phyloP scores from a whole-genome alignment of 1,140 invertebrate species.

The Heliothis virescens region DNA sequence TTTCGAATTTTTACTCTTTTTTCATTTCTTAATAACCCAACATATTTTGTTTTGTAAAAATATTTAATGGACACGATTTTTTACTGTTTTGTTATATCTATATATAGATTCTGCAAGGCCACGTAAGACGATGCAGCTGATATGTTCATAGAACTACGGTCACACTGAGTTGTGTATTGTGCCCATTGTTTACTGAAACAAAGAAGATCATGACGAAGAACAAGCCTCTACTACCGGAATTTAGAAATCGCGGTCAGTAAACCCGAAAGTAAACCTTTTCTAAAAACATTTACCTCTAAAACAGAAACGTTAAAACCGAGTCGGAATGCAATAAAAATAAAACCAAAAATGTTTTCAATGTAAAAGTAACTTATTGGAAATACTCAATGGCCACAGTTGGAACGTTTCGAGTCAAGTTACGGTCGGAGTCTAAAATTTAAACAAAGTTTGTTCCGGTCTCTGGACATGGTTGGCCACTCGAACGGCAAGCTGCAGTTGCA shows the following conservation, averaged over 20 bases:
- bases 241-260: background rate
- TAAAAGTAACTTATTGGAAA: conserved; percentile 48
- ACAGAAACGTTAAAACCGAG: background rate
- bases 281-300: conserved; percentile 19
- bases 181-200: background rate
- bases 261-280: background rate
- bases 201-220: background rate
- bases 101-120: too few species aligned
- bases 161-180: conserved; percentile 3
- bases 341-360: conserved; percentile 35
- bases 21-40: too few species aligned
- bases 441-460: conserved; percentile 68
- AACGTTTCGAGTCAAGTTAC: conserved; percentile 32
- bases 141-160: background rate
- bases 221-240: background rate
- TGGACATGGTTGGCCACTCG: conserved; percentile 64
- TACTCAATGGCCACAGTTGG: conserved; percentile 30
- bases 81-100: too few species aligned
- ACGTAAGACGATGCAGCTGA: background rate
- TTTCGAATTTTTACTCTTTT: too few species aligned
- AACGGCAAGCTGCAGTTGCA: conserved; percentile 58
- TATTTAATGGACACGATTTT: too few species aligned
- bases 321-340: conserved; percentile 28
- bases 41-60: too few species aligned
- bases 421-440: conserved; percentile 61